Conservation (phyloP, 2,797 vertebrate species). For the Muscicapa striata region DNA sequence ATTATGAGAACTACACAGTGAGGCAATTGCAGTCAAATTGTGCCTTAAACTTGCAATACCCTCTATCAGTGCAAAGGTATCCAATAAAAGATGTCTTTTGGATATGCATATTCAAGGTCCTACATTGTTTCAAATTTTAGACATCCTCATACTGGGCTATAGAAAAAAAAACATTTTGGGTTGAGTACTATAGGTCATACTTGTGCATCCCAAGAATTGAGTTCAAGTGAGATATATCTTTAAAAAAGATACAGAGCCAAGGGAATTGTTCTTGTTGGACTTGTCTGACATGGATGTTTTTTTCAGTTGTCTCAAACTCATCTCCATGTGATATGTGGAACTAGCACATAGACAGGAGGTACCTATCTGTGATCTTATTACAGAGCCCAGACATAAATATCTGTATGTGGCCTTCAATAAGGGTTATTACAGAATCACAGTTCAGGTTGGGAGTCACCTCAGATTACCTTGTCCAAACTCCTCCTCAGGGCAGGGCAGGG, state of each 20-base stretch:
- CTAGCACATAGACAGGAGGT: background rate
- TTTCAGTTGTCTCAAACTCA: background rate
- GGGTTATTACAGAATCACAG: background rate
- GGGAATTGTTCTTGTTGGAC: background rate
- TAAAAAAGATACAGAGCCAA: background rate
- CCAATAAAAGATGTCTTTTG: background rate
- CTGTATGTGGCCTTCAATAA: background rate
- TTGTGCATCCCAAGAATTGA: background rate
- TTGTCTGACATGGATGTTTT: background rate
- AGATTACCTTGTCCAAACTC: background rate
- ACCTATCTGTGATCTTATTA: background rate
- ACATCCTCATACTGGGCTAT: accelerated
- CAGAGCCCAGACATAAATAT: background rate
- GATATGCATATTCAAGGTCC: background rate
- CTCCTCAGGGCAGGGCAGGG: background rate
- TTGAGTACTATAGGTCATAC: background rate
- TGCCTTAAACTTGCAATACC: background rate
- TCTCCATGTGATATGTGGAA: background rate
- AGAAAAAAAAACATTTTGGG: background rate
- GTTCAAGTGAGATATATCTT: background rate
- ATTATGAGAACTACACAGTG: background rate
- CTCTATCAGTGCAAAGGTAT: background rate
- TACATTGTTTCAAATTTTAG: background rate
- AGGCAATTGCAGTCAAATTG: background rate
- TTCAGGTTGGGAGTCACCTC: background rate